Conservation (phyloP, 2,888 invertebrate species). For the Tanytarsus gracilentus region DNA sequence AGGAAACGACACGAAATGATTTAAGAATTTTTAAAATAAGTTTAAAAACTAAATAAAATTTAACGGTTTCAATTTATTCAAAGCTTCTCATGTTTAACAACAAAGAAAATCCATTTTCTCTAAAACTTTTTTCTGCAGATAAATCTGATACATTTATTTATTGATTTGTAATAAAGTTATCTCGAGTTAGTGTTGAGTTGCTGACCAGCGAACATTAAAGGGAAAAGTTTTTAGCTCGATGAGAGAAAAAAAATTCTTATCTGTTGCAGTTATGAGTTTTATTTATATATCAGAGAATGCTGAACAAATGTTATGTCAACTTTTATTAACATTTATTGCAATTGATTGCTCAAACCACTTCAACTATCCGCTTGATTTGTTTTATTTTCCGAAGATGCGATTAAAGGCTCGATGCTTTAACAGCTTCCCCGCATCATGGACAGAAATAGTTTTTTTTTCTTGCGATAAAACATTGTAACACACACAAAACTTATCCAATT, state of each 20-base stretch:
- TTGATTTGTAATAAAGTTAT: background rate
- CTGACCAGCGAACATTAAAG: too few species aligned
- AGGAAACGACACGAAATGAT: too few species aligned
- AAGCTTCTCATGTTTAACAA: too few species aligned
- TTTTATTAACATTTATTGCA: constrained; percentile 29
- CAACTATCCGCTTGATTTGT: constrained; percentile 1
- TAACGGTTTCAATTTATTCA: too few species aligned
- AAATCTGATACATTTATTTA: background rate
- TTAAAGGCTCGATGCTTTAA: background rate
- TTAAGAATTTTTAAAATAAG: too few species aligned
- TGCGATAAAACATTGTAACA: background rate
- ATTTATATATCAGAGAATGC: background rate
- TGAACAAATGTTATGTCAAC: constrained; percentile 24
- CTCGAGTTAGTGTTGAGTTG: too few species aligned
- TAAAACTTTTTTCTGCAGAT: background rate
- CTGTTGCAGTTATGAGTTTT: background rate
- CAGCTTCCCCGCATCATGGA: background rate
- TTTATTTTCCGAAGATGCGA: background rate
- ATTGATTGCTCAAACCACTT: constrained; percentile 10
- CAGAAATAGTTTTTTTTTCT: background rate
- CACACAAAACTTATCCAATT: constrained; percentile 22
- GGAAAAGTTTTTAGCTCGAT: background rate
- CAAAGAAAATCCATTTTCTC: too few species aligned
- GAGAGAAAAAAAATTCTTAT: background rate
- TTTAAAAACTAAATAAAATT: too few species aligned